Evolutionary conservation across 2,888 invertebrate genomes (phyloP), one percentile per base, ranked within the genome.

Genomic region (Syrphus vitripennis): DNA sequence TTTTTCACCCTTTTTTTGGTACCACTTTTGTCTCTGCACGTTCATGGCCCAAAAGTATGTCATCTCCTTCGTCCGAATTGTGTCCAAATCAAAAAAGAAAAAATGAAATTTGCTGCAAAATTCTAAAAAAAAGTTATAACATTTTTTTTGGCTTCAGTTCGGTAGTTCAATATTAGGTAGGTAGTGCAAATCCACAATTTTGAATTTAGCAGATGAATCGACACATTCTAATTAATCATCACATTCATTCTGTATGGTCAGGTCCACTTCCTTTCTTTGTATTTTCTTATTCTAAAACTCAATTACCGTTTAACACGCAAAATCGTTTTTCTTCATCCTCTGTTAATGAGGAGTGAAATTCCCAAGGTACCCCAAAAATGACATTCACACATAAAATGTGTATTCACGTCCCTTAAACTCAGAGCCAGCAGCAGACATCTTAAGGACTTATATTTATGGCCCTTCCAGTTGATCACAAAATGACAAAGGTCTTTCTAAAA

Each of bases 291-390:
- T 45, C 70, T 55, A 53, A 81, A 77, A 84, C 76, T 57, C 81
- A 81, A 86, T 86, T 86, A 86, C 77, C 21, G n/a, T 72, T 31
- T 61, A 67, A 86, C 84, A 81, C 76, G 69, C 77, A 86, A 86
- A 86, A 81, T 77, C 84, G 77, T 81, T 86, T 86, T 74, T 37
- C 40, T 31, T 67, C 61, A 53, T 76, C 55, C 71, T 50, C 42
- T 0, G 69, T 81, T 86, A 81, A 86, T 86, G 77, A 86, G 55
- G 40, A 86, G 61, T 74, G 72, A 86, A 86, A 81, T 86, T 86
- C 81, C 81, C 81, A 86, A 77, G 45, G 71, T 81, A 9, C 9
- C 12, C 65, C 63, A 71, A 76, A n/a, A 84, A 69, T 77, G 81
- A 81, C 81, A 81, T 72, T 81, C 45, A 59, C 48, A 55, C 72